phyloP scores from a whole-genome alignment of 2,888 invertebrate genomes.

The Temnothorax ravouxi region DNA sequence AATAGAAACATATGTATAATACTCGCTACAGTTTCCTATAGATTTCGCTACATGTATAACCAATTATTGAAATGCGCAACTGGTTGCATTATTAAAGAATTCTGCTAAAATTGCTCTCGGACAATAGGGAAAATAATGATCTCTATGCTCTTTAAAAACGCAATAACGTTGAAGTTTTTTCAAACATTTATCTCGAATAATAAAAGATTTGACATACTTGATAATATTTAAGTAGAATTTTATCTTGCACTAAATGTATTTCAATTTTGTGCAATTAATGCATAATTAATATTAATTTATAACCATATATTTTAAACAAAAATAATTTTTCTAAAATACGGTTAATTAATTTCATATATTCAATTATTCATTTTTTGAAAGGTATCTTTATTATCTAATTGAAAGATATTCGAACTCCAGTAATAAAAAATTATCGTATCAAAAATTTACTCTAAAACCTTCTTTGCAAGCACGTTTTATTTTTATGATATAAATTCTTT shows the following conservation, averaged over 20 bases:
- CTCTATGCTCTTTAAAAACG: not conserved
- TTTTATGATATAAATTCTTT: slow-evolving; percentile 11
- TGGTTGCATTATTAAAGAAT: slow-evolving; percentile 25
- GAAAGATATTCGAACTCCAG: not conserved
- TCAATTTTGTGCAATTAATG: not conserved
- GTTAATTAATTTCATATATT: not conserved
- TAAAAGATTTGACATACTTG: not conserved
- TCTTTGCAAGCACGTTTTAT: not conserved
- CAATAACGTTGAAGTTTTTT: not conserved
- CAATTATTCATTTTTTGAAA: not conserved
- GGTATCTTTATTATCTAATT: not conserved
- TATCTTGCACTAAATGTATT: not conserved
- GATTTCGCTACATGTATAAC: not conserved
- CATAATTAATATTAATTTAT: slow-evolving; percentile 1
- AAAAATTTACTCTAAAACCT: not conserved
- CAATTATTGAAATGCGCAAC: slow-evolving; percentile 10
- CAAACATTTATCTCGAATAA: not conserved
- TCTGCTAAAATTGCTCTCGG: not conserved
- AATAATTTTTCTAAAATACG: not conserved
- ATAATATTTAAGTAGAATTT: not conserved
- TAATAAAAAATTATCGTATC: slow-evolving; percentile 21
- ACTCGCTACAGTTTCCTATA: not conserved
- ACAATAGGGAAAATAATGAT: not conserved
- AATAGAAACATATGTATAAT: slow-evolving; percentile 17
- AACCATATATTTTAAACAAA: not conserved